Evolutionary conservation across 2,113 vertebrate genomes (phyloP), one percentile per base, ranked within the genome.

Genomic region (Channa argus): DNA sequence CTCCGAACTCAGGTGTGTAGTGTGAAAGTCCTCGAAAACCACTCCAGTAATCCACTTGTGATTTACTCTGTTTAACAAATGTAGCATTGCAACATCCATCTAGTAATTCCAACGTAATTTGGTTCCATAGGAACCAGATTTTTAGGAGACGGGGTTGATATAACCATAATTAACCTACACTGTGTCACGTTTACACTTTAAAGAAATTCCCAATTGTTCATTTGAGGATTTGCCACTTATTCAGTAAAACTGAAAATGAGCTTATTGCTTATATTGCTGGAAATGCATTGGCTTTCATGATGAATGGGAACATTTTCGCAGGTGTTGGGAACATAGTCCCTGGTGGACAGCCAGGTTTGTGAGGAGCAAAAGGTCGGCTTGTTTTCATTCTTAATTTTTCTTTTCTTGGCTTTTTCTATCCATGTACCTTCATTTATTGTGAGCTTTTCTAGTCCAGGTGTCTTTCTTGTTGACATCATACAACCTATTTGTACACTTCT

Each of bases 231-330:
- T 54, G 36, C 61, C n/a, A 54, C 44, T 14, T 55, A 50, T 71
- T 49, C 37, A 63, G 38, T 52, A 15, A 76, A 63, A 73, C 9
- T 46, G 39, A 58, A 63, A 77, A 44, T 70, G 39, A 76, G 39
- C 49, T 15, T 4, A 56, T 1, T 39, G 3, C 24, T 24, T 24
- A 24, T 24, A 24, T 24, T 24, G 24, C 43, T 13, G 47, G 69
- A 71, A 60, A 56, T 38, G 45, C 34, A 4, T 15, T 58, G 4
- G 60, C 34, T 24, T 36, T 38, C 15, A 2, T 77, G 70, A 79
- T 84, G 50, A 79, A 80, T 82, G 39, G 15, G 53, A 50, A 33
- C 5, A 2, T 64, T 72, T 71, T 54, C 47, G 45, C 66, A 73
- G 68, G 65, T 81, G 72, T 53, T 52, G 1, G 0, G 14, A 24